Conservation (phyloP, 2,113 vertebrate species). For the Brevimyrus niger region DNA sequence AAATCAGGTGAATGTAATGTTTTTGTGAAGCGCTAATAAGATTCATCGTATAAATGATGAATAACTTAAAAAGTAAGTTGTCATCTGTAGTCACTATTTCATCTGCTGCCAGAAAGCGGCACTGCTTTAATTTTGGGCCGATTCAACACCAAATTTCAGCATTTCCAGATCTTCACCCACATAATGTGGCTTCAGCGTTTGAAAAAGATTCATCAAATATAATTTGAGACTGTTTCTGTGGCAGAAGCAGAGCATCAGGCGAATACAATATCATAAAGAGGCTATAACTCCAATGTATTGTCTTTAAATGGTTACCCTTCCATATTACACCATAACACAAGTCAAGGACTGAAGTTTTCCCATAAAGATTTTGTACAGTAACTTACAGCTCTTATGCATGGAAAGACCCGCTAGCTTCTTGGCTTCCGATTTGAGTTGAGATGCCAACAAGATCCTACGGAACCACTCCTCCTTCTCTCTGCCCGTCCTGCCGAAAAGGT, state of each 20-base stretch:
- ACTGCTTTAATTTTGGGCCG: neutral
- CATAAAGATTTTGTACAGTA: neutral
- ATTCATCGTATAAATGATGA: too few species aligned
- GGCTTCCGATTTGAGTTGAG: slow-evolving; percentile 69
- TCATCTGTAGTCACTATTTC: neutral
- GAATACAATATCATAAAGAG: neutral
- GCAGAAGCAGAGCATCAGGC: neutral
- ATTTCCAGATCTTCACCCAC: neutral
- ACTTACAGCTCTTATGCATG: slow-evolving; percentile 69
- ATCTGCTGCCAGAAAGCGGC: neutral
- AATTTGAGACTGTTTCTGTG: neutral
- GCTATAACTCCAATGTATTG: neutral
- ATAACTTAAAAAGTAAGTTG: too few species aligned
- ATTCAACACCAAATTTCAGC: neutral
- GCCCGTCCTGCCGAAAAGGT: slow-evolving; percentile 91
- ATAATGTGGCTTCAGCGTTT: neutral
- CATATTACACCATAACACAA: neutral
- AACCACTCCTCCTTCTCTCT: slow-evolving; percentile 98
- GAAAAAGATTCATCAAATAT: neutral
- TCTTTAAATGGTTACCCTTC: neutral
- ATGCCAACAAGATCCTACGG: slow-evolving; percentile 76
- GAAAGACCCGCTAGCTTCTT: slow-evolving; percentile 59
- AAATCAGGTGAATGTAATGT: neutral
- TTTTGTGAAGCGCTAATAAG: neutral
- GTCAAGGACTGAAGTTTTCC: neutral